Percentiles rank a stretch among this genome's conserved stretches.
Conservation (phyloP, 2,888 invertebrate species). For the Plagiodera versicolora region DNA sequence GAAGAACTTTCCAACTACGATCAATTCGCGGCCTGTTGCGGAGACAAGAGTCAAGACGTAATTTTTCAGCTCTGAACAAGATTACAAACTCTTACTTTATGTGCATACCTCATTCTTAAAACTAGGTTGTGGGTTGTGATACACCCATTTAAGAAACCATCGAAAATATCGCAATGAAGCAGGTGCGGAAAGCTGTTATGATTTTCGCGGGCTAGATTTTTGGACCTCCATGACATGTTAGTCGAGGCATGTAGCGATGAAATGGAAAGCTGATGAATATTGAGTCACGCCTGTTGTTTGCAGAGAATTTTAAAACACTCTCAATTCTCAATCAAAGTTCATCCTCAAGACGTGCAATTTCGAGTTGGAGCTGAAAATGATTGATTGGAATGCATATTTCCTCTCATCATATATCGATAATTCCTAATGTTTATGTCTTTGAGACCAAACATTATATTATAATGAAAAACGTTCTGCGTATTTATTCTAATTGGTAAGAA, state of each 20-base stretch:
- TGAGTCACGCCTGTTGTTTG: no score
- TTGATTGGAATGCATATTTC: no score
- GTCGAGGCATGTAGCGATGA: not conserved
- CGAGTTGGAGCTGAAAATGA: no score
- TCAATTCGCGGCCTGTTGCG: slow-evolving; percentile 7
- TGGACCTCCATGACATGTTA: not conserved
- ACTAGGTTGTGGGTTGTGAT: not conserved
- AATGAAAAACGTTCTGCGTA: no score
- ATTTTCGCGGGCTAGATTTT: not conserved
- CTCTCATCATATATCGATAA: no score
- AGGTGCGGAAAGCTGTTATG: not conserved
- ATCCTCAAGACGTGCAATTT: no score
- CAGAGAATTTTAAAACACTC: no score
- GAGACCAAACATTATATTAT: no score
- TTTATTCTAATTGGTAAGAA: no score
- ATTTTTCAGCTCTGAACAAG: not conserved
- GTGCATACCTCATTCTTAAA: not conserved
- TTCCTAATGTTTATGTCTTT: no score
- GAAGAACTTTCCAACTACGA: slow-evolving; percentile 28
- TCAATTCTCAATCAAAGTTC: no score
- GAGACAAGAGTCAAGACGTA: slow-evolving; percentile 1
- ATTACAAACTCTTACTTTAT: not conserved
- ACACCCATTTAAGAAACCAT: not conserved
- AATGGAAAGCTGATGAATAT: not conserved
- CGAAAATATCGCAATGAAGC: not conserved